A percentile compares a stretch with the other conserved stretches of the same genome.
phyloP scores from a whole-genome alignment of 2,888 invertebrate genomes.

The Pycnomerus fuliginosus region DNA sequence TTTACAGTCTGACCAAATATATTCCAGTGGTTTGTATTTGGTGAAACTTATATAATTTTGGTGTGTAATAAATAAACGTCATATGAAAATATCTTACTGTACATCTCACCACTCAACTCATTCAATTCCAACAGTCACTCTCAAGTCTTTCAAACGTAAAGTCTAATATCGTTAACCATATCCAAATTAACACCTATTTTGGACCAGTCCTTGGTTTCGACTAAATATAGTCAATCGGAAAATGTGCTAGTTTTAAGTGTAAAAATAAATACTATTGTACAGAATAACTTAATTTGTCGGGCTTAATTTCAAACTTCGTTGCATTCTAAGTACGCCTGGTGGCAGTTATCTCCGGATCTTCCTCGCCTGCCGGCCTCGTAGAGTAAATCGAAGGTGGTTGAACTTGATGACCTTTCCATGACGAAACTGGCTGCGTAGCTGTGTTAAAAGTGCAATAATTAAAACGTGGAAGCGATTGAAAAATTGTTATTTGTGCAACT shows the following conservation, averaged over 20 bases:
- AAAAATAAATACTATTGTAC: slow-evolving; percentile 25
- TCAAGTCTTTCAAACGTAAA: slow-evolving; percentile 9
- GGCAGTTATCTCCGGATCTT: slow-evolving; percentile 82
- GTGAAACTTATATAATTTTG: no score
- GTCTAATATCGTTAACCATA: slow-evolving; percentile 11
- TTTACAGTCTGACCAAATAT: no score
- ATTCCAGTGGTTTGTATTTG: no score
- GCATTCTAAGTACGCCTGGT: slow-evolving; percentile 81
- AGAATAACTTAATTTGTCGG: slow-evolving; percentile 21
- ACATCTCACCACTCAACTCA: slow-evolving; percentile 14
- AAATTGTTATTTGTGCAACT: no score
- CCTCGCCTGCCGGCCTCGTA: slow-evolving; percentile 86
- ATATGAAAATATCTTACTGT: no score
- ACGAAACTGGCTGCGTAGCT: slow-evolving; percentile 87
- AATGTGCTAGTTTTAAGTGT: slow-evolving; percentile 9
- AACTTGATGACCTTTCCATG: slow-evolving; percentile 71
- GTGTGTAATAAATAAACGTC: slow-evolving; percentile 17
- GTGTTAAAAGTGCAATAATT: no score
- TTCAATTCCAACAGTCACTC: slow-evolving; percentile 6
- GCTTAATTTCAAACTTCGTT: slow-evolving; percentile 73
- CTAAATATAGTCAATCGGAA: slow-evolving; percentile 8
- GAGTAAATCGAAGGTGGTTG: slow-evolving; percentile 73
- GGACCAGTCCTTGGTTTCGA: slow-evolving; percentile 20
- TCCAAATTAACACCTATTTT: slow-evolving; percentile 12
- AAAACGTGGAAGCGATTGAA: no score